Percentiles rank a stretch among this genome's conserved stretches.
Conservation (phyloP, 2,113 vertebrate genomes). For the Sclerurus mexicanus region DNA sequence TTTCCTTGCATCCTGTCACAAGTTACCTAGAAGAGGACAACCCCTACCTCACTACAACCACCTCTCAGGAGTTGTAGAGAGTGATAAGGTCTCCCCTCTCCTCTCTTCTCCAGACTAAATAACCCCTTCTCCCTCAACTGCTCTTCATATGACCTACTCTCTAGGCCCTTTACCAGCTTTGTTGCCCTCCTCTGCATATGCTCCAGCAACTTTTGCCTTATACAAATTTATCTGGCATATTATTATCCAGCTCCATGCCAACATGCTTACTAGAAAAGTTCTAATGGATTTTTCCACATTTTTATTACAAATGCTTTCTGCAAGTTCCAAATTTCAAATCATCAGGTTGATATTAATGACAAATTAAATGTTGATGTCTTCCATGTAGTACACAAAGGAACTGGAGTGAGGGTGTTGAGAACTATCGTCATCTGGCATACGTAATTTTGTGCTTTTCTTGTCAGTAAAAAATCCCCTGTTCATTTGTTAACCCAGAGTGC, state of each 20-base stretch:
- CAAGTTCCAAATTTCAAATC: not conserved
- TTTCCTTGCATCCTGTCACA: not conserved
- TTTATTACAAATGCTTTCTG: not conserved
- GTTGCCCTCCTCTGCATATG: too few relatives aligned
- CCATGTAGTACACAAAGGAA: not conserved
- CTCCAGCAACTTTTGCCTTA: not conserved
- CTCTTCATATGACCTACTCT: not conserved
- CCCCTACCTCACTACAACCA: not conserved
- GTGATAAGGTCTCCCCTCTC: too few relatives aligned
- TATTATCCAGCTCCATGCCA: not conserved
- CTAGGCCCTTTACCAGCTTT: not conserved
- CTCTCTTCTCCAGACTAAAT: not conserved
- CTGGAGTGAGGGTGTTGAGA: not conserved
- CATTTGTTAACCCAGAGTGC: not conserved
- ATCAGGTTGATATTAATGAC: not conserved
- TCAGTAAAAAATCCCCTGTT: not conserved
- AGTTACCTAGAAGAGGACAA: fast-evolving
- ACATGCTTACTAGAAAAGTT: not conserved
- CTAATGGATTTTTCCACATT: not conserved
- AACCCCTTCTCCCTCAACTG: not conserved
- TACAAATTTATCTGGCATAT: not conserved
- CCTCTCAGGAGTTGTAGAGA: not conserved
- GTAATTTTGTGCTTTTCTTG: constrained; percentile 7
- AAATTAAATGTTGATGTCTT: not conserved
- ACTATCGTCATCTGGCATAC: not conserved